Percentiles rank a stretch among this genome's conserved stretches.
Evolutionary conservation across 2,113 vertebrate species (phyloP).

Genomic region (Cinclus cinclus): DNA sequence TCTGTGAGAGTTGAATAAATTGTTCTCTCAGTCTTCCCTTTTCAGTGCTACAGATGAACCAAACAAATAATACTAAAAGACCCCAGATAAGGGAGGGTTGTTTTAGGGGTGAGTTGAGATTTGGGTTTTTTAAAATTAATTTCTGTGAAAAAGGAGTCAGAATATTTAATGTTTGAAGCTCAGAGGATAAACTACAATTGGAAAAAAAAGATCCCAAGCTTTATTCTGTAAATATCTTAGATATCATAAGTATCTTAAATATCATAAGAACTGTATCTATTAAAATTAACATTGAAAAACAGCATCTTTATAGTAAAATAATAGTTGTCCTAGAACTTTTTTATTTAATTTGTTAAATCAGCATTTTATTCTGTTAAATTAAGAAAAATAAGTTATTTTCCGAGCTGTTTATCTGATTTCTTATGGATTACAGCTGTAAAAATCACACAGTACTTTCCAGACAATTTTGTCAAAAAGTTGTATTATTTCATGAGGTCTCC

Average conservation of each 20-base stretch:
- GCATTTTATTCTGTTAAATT: background rate
- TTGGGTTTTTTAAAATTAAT: background rate
- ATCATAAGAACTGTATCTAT: background rate
- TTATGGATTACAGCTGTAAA: background rate
- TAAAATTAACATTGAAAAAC: background rate
- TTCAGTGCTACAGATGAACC: background rate
- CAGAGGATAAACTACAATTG: background rate
- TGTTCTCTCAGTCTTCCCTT: background rate
- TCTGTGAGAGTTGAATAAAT: background rate
- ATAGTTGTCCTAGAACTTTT: background rate
- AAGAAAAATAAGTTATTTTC: background rate
- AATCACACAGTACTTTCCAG: background rate
- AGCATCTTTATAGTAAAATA: background rate
- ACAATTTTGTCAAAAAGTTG: background rate
- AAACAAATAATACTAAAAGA: background rate
- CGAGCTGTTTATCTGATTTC: background rate
- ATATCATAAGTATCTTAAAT: background rate
- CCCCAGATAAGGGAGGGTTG: background rate
- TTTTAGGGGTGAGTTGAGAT: rapidly evolving
- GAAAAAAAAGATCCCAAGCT: background rate
- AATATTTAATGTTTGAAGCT: background rate
- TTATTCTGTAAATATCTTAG: background rate
- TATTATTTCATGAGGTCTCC: background rate
- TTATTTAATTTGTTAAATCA: background rate
- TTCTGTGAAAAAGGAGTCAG: background rate